These are phyloP conservation scores for Crax fasciolata DNA, from an alignment of 2,797 vertebrate genomes.

Conservation along the genomic window DNA sequence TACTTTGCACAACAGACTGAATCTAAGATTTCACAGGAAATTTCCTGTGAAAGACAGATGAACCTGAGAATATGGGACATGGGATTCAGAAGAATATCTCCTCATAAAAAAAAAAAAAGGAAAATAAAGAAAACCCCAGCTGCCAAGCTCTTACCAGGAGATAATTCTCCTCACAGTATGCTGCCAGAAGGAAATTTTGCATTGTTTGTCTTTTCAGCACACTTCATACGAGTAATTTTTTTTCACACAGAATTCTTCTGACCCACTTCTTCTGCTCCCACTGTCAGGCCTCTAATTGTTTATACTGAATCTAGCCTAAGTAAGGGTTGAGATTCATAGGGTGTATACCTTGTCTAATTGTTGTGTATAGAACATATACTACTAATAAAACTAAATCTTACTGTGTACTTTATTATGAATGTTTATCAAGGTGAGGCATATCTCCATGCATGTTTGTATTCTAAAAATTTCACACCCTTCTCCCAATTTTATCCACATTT, in stretches of 20 bases:
- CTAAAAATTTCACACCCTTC: not conserved
- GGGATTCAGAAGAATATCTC: not conserved
- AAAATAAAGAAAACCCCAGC: not conserved
- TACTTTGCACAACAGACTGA: not conserved
- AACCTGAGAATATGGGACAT: not conserved
- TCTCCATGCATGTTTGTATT: not conserved
- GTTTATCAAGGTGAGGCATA: not conserved
- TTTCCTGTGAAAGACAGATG: not conserved
- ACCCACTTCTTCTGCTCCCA: not conserved
- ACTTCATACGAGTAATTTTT: not conserved
- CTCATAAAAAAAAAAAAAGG: not conserved
- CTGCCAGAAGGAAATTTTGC: slow-evolving; percentile 7
- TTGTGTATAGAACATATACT: not conserved
- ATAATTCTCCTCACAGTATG: not conserved
- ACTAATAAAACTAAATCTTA: not conserved
- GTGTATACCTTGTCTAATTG: slow-evolving; percentile 13
- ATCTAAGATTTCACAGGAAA: not conserved
- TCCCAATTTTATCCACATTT: not conserved
- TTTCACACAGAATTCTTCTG: not conserved
- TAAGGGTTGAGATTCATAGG: not conserved
- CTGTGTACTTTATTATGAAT: not conserved
- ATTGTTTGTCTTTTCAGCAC: not conserved
- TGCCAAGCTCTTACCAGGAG: not conserved
- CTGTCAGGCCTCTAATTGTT: slow-evolving; percentile 6
- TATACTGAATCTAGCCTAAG: slow-evolving; percentile 25